Base-by-base conservation (phyloP, 2,888 invertebrate species). In the Agrochola litura region DNA sequence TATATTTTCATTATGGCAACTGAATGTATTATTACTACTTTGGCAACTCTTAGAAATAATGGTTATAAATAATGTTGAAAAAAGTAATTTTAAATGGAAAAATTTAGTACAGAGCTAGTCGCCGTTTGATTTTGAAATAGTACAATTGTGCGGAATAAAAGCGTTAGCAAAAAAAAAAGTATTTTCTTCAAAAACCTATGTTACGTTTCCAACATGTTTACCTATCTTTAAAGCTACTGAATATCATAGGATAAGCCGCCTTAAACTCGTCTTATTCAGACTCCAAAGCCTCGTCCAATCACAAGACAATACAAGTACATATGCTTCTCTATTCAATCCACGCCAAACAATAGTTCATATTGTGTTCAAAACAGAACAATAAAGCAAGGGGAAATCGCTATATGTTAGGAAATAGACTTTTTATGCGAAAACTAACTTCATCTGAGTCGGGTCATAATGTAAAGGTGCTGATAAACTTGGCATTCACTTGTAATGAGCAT, bases 311-410 rank as follows among this genome's bases (percentile, higher is more conserved):
- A 73, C 49, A 19, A 58, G 49, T 81, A 82, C 64, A 82, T n/a
- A n/a, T 61, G 63, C 61, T 65, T 72, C 73, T 49, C 85, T 70
- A 82, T 85, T 85, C 83, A 82, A 85, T 85, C 46, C 37, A 61
- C 25, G 25, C 22, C 69, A 52, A 72, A 86, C 86, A 84, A 86
- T 83, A 79, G 84, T 74, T 73, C 73, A 83, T 74, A 85, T 86
- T 80, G 80, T 79, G 63, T 64, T 76, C 80, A 81, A 81, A 81
- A 85, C 74, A 85, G 75, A 83, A 85, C 85, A 85, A 83, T 85
- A 81, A 84, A 72, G 30, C 52, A 76, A 67, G 30, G 63, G 41
- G 60, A 85, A 77, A 83, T 85, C 60, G 14, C 52, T 43, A 30
- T 66, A 54, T 63, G 82, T 85, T 73, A 64, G 77, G 73, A 82